A percentile compares a stretch with the other conserved stretches of the same genome.
Evolutionary conservation across 2,113 vertebrate species (phyloP).

Genomic region (Regulus satrapa): DNA sequence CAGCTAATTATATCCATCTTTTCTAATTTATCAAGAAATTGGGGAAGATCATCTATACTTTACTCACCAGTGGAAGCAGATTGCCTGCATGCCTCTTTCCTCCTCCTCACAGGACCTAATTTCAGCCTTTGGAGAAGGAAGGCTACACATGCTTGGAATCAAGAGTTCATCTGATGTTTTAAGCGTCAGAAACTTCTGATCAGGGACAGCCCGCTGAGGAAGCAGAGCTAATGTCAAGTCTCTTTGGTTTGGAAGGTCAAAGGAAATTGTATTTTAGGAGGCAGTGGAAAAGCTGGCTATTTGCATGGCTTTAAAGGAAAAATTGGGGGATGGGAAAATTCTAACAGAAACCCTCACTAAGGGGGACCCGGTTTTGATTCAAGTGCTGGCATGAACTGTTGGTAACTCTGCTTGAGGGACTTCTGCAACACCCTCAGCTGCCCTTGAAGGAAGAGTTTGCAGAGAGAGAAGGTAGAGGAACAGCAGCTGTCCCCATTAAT

Average conservation of each 20-base stretch:
- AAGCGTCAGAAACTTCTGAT: not conserved
- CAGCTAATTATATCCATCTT: not conserved
- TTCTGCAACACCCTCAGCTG: not conserved
- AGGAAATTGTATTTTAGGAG: not conserved
- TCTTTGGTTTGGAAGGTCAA: not conserved
- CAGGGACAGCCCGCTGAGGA: not conserved
- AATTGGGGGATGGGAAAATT: not conserved
- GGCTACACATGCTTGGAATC: not conserved
- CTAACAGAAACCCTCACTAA: not conserved
- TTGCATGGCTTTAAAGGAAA: not conserved
- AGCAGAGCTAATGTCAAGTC: not conserved
- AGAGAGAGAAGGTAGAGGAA: not conserved
- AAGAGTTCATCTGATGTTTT: not conserved
- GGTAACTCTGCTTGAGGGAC: not conserved
- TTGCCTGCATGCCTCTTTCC: not conserved
- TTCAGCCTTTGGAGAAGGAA: not conserved
- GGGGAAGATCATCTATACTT: not conserved
- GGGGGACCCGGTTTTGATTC: not conserved
- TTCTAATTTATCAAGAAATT: not conserved
- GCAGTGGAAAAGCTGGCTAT: not conserved
- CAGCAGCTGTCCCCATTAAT: not conserved
- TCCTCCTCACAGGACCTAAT: not conserved
- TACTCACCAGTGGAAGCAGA: not conserved
- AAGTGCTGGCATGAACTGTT: not conserved
- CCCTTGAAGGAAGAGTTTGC: not conserved